These are phyloP conservation scores for Fistularia tabacaria DNA, from an alignment of 2,797 vertebrate species.

Conservation along the genomic window DNA sequence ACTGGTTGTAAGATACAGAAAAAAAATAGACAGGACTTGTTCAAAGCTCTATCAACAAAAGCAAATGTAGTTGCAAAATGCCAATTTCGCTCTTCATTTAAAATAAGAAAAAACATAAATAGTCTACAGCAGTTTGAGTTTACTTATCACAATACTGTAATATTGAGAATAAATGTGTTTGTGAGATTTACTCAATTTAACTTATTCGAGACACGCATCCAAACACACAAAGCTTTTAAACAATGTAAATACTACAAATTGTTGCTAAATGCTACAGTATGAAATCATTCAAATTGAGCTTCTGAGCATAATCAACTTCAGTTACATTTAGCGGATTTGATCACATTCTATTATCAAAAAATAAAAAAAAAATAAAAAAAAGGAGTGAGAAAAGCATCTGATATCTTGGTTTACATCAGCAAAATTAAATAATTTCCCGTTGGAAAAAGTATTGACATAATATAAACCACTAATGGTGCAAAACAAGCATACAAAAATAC, in stretches of 20 bases:
- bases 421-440: conserved; percentile 28
- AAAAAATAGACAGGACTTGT: conserved; percentile 30
- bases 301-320: not conserved
- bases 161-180: conserved; percentile 26
- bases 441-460: conserved; percentile 3
- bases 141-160: conserved; percentile 20
- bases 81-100: conserved; percentile 39
- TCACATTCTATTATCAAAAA: conserved; percentile 9
- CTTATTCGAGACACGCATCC: conserved; percentile 27
- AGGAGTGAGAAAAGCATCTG: conserved; percentile 67
- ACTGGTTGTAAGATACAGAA: conserved; percentile 52
- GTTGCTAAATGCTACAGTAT: conserved; percentile 23
- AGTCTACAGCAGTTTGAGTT: conserved; percentile 28
- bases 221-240: conserved; percentile 24
- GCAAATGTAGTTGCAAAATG: conserved; percentile 49
- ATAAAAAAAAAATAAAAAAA: conserved; percentile 18
- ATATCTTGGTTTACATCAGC: conserved; percentile 47
- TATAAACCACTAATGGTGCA: conserved; percentile 50
- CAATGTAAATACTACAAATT: conserved; percentile 38
- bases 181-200: conserved; percentile 33
- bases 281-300: conserved; percentile 34
- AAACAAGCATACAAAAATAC: conserved; percentile 39
- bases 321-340: too few relatives aligned
- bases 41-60: conserved; percentile 42
- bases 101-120: conserved; percentile 22